phyloP scores from a whole-genome alignment of 2,888 invertebrate species.

The Eilema caniola region DNA sequence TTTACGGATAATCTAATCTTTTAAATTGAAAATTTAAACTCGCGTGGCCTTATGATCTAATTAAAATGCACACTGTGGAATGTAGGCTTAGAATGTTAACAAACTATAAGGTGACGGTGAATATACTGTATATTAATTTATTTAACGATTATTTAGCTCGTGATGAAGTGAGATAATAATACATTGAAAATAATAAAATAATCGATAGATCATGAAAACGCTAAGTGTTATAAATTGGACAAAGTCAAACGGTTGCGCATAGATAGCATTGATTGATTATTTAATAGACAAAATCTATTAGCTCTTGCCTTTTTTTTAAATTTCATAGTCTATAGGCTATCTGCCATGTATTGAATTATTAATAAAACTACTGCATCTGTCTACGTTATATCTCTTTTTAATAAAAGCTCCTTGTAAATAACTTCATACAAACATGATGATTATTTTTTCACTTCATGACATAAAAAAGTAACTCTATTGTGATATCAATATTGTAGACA shows the following conservation, averaged over 20 bases:
- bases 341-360: not conserved
- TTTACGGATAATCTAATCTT: not conserved
- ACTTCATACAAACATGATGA: not conserved
- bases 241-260: not conserved
- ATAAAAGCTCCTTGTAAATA: not conserved
- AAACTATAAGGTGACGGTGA: conserved; percentile 37
- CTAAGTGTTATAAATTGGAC: not conserved
- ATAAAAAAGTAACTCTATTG: conserved; percentile 45
- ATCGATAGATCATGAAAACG: not conserved
- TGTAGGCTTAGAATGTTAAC: not conserved
- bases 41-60: not conserved
- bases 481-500: conserved; percentile 48
- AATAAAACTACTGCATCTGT: not conserved
- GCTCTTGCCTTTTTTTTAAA: not conserved
- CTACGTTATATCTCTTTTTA: not conserved
- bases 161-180: conserved; percentile 42
- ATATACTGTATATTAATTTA: conserved; percentile 43
- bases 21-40: not conserved
- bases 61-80: not conserved
- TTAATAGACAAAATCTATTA: too few relatives aligned
- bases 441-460: conserved; percentile 40
- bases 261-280: not conserved
- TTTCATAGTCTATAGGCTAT: not conserved
- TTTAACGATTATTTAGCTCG: conserved; percentile 32
- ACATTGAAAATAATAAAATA: not conserved